Conservation (phyloP, 2,113 vertebrate genomes). For the Gadus chalcogrammus region DNA sequence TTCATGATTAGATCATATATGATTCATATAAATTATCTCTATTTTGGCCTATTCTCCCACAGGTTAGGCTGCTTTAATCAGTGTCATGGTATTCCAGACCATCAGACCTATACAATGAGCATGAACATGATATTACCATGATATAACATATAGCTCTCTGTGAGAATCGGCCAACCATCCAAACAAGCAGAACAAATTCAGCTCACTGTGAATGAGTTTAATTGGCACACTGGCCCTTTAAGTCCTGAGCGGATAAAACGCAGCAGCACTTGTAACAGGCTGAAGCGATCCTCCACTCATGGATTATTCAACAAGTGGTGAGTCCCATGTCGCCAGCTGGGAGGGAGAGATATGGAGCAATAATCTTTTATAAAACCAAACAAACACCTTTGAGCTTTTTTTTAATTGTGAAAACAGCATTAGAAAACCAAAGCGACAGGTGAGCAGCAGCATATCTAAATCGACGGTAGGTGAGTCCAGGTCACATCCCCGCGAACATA, state of each 20-base stretch:
- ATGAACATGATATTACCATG: no score
- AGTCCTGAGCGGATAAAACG: conserved; percentile 64
- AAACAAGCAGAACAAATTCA: no score
- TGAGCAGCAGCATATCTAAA: conserved; percentile 16
- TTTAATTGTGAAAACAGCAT: not conserved
- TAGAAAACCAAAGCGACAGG: conserved; percentile 32
- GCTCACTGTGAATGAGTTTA: no score
- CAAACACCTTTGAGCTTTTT: no score
- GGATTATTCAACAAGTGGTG: conserved; percentile 76
- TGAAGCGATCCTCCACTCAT: conserved; percentile 66
- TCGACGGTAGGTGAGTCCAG: conserved; percentile 1
- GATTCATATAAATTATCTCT: no score
- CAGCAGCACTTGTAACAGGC: conserved; percentile 57
- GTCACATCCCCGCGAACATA: conserved; percentile 6
- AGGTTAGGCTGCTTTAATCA: no score
- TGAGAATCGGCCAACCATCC: no score
- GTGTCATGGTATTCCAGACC: no score
- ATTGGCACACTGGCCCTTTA: conserved; percentile 66
- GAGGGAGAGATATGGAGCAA: conserved; percentile 44
- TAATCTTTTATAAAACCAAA: conserved; percentile 17
- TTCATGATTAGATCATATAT: no score
- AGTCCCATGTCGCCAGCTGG: conserved; percentile 68
- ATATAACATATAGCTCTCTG: no score
- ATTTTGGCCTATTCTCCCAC: no score
- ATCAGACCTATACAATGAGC: no score